A percentile compares a stretch with the other conserved stretches of the same genome.
phyloP scores from a whole-genome alignment of 2,888 invertebrate species.

The Drosophila melanosoma region DNA sequence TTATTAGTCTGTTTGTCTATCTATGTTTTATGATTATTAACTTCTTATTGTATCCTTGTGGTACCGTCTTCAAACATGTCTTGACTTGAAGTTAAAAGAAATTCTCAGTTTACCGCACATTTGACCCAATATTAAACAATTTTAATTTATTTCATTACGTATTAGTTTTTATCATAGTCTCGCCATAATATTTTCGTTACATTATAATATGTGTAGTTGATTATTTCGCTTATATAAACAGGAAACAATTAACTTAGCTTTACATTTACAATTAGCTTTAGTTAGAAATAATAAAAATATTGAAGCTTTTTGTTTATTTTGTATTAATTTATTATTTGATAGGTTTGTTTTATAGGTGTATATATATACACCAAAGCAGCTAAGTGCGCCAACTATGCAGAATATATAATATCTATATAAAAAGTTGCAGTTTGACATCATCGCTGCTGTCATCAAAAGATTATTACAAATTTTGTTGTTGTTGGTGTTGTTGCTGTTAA shows the following conservation, averaged over 20 bases:
- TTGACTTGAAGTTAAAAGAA: neutral
- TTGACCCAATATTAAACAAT: slow-evolving; percentile 6
- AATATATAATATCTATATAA: slow-evolving; percentile 53
- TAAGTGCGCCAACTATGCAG: slow-evolving; percentile 44
- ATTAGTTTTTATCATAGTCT: slow-evolving; percentile 65
- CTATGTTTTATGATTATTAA: neutral
- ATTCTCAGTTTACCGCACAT: neutral
- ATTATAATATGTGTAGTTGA: slow-evolving; percentile 65
- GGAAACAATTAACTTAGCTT: slow-evolving; percentile 77
- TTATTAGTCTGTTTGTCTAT: neutral
- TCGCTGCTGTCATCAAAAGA: slow-evolving; percentile 37
- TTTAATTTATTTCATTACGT: slow-evolving; percentile 33
- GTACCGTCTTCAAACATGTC: neutral
- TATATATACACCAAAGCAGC: slow-evolving; percentile 62
- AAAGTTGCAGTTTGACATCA: slow-evolving; percentile 51
- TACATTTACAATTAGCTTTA: slow-evolving; percentile 74
- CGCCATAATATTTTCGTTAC: slow-evolving; percentile 61
- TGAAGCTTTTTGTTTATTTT: slow-evolving; percentile 67
- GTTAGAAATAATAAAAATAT: slow-evolving; percentile 79
- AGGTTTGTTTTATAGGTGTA: slow-evolving; percentile 44
- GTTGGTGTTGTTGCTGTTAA: slow-evolving; percentile 13
- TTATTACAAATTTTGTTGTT: slow-evolving; percentile 11
- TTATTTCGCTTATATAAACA: slow-evolving; percentile 76
- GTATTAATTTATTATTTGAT: slow-evolving; percentile 59
- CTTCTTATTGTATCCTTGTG: no score